Percentiles rank a stretch among this genome's conserved stretches.
These are phyloP conservation scores for Synanthedon vespiformis DNA, from an alignment of 2,888 invertebrate species.

Conservation along the genomic window DNA sequence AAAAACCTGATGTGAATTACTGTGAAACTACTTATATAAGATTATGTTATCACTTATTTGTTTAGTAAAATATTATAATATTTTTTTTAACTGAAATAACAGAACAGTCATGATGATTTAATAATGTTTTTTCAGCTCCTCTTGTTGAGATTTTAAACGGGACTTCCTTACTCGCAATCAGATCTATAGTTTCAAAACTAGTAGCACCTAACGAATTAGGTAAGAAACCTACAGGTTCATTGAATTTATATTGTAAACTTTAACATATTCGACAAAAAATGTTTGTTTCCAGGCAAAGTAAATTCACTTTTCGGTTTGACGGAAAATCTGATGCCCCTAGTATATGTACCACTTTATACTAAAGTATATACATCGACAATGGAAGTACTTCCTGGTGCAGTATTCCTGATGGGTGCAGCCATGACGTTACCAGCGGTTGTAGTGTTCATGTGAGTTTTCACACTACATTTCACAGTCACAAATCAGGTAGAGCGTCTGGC, in stretches of 20 bases:
- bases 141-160: slow-evolving; percentile 73
- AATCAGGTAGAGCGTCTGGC: too few species aligned
- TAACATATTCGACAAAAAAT: too few species aligned
- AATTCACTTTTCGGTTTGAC: slow-evolving; percentile 74
- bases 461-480: too few species aligned
- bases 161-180: slow-evolving; percentile 74
- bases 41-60: not conserved
- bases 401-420: slow-evolving; percentile 73
- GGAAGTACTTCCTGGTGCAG: slow-evolving; percentile 74
- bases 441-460: slow-evolving; percentile 66
- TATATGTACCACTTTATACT: slow-evolving; percentile 78
- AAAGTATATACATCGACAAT: slow-evolving; percentile 75
- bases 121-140: slow-evolving; percentile 47
- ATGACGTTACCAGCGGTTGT: slow-evolving; percentile 74
- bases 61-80: not conserved
- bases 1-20: too few species aligned
- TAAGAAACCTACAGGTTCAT: slow-evolving; percentile 22
- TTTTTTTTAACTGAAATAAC: not conserved
- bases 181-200: slow-evolving; percentile 74
- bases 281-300: slow-evolving; percentile 64
- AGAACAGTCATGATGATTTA: not conserved
- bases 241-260: too few species aligned
- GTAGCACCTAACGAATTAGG: slow-evolving; percentile 73
- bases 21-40: not conserved
- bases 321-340: slow-evolving; percentile 74